Evolutionary conservation across 2,113 vertebrate species (phyloP), one percentile per base, ranked within the genome.

Genomic region (Forbesichthys agassizii): DNA sequence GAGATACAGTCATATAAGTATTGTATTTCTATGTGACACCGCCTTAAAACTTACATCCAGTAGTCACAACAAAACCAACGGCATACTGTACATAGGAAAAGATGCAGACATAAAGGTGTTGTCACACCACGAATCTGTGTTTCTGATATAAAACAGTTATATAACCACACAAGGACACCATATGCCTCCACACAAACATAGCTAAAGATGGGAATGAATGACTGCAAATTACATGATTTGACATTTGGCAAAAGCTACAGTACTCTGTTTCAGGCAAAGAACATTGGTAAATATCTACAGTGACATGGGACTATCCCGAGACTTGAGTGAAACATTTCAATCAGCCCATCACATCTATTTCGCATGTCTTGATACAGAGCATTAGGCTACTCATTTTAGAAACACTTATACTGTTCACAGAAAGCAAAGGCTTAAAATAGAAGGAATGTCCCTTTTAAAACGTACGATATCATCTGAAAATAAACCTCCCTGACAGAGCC

Each of bases 401-500:
- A 83, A 71, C 74, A 51, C 62, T 59, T 54, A 7, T 12, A 16
- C 14, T 66, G 75, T 66, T 76, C 69, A 86, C 79, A 75, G 79
- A 88, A 85, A 84, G 27, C 74, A 73, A 70, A 49, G 33, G 69
- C 82, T 77, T 55, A 57, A 80, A 85, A 88, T 85, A 88, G 82
- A 82, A 42, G 61, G 48, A 64, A 61, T 68, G 71, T 73, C 47
- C 16, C 74, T 86, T 86, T 85, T 48, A 81, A 86, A 86, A 88
- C 86, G 82, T 57, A 78, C 81, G 74, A 5, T 8, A 57, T 20
- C 10, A 33, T 79, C 78, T 66, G 67, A 71, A 83, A 89, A 89
- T 90, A 90, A 82, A 79, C 64, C 4, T 71, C 77, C 83, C 79
- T 27, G 27, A 27, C 76, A 74, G 57, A 33, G 18, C 16, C 4